Evolutionary conservation across 2,888 invertebrate species (phyloP), one percentile per base, ranked within the genome.

Genomic region (Meteorus colon): DNA sequence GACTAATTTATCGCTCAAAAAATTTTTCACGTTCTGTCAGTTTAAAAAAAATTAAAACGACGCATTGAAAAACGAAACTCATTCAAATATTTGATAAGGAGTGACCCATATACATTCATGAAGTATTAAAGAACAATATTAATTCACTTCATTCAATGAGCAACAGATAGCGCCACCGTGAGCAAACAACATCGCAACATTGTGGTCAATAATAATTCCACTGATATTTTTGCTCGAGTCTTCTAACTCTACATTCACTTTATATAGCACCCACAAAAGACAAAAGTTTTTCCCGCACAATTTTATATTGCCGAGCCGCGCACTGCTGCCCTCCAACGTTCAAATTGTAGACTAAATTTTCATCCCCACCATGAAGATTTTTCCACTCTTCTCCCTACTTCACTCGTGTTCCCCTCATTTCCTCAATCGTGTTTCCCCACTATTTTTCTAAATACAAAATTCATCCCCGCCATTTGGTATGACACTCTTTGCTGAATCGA

Each of bases 251-350:
- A 6, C 8, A 19, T 55, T 55, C n/a, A 55, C n/a, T 55, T 19
- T 19, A 55, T 19, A 55, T 19, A 55, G 19, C 1, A 8, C 27
- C 14, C 10, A 59, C 12, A 16, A 6, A 19, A 19, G 70, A 34
- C 62, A 70, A 31, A 41, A 34, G n/a, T 60, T 73, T n/a, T 27
- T 12, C 63, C 19, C 37, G n/a, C 29, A 19, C 16, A 14, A 29
- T 62, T 62, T 31, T 31, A n/a, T 19, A 31, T 34, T 16, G 31
- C 41, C 27, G 67, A 78, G 79, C 87, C 83, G 79, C 79, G 81
- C 80, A 81, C 78, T 88, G 83, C 87, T 86, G 86, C 83, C 84
- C 81, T 73, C 87, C 83, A 71, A 70, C 66, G 81, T 66, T 14
- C 73, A 51, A 10, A 12, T 8, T 41, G 76, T 63, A 14, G 37